A percentile compares a stretch with the other conserved stretches of the same genome.
These are phyloP conservation scores for Ceuthmochares aereus DNA, from an alignment of 2,113 vertebrate genomes.

Conservation along the genomic window DNA sequence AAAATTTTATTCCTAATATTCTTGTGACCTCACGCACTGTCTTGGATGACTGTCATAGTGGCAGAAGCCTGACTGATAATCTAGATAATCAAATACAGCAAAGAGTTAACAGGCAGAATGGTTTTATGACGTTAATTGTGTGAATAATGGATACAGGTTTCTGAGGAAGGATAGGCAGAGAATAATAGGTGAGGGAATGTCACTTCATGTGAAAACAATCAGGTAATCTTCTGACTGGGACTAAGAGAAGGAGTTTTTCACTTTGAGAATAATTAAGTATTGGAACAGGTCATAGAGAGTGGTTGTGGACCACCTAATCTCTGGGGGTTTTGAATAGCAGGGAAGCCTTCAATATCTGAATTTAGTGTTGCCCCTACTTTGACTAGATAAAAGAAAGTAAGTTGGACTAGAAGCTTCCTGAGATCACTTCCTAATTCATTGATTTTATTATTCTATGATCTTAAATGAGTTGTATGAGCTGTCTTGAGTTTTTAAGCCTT, in stretches of 20 bases:
- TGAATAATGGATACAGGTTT: not conserved
- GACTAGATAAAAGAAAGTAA: not conserved
- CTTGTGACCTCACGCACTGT: not conserved
- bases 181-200: not conserved
- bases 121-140: not conserved
- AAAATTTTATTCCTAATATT: not conserved
- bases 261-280: not conserved
- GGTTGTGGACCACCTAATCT: fast-evolving
- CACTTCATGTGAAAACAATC: not conserved
- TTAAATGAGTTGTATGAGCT: not conserved
- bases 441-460: not conserved
- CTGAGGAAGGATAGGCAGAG: not conserved
- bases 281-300: not conserved
- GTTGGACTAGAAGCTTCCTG: not conserved
- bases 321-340: not conserved
- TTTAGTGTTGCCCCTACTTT: not conserved
- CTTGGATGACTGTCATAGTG: not conserved
- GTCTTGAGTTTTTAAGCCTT: not conserved
- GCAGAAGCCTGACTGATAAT: not conserved
- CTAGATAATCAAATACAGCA: not conserved
- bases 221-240: not conserved
- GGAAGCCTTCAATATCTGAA: not conserved
- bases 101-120: not conserved
- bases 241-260: not conserved
- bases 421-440: not conserved